These are phyloP conservation scores for Phalangium opilio DNA, from an alignment of 2,888 invertebrate genomes.

Conservation along the genomic window DNA sequence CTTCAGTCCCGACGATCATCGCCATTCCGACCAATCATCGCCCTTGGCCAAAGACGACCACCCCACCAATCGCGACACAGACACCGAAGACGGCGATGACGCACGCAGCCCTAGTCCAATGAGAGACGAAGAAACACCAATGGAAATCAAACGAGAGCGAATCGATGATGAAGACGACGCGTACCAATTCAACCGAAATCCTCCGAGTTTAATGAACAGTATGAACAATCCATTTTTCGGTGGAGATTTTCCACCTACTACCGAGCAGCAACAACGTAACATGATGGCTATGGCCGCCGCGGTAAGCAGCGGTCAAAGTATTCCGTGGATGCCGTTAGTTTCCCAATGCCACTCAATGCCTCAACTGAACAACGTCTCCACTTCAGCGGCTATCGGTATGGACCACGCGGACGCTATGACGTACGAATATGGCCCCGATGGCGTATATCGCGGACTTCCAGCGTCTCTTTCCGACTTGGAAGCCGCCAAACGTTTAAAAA, in stretches of 20 bases:
- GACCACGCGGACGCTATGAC: too few species aligned
- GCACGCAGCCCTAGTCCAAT: not conserved
- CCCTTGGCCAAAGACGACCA: too few species aligned
- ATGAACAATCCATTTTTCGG: not conserved
- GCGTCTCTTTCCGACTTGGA: conserved; percentile 3
- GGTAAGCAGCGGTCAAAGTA: not conserved
- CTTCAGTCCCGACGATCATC: too few species aligned
- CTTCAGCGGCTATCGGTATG: not conserved
- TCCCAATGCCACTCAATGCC: not conserved
- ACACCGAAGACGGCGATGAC: too few species aligned
- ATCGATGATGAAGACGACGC: not conserved
- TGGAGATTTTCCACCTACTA: not conserved
- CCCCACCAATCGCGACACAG: too few species aligned
- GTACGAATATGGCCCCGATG: not conserved
- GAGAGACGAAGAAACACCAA: conserved; percentile 1
- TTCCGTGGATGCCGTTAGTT: not conserved
- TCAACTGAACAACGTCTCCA: not conserved
- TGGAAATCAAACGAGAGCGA: not conserved
- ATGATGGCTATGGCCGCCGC: too few species aligned
- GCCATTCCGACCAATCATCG: too few species aligned
- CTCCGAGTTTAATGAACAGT: not conserved
- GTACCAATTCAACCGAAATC: not conserved
- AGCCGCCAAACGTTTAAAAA: conserved; percentile 14
- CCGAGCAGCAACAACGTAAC: not conserved
- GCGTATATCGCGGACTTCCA: not conserved